Base-by-base conservation (phyloP, 2,797 vertebrate species). In the Halcyon badia region DNA sequence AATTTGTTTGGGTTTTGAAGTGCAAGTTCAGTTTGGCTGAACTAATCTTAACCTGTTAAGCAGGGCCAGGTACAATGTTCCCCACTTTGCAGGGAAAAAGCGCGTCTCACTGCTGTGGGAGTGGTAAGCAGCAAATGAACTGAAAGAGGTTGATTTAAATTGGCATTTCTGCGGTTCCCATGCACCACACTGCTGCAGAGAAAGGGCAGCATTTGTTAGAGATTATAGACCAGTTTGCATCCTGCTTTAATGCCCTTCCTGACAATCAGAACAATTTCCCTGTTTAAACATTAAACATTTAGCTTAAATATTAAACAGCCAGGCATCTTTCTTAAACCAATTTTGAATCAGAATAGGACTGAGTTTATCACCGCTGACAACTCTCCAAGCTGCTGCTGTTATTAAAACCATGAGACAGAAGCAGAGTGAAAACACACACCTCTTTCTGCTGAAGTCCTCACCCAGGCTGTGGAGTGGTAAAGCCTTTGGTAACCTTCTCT, bases 271-370 rank as follows among this genome's bases (percentile, higher is more conserved):
- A 93, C 70, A 65, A 76, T 95, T 94, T 89, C 76, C 75, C 77
- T 89, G 83, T 96, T 96, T 94, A 96, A 96, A 94, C 95, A 96
- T 95, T 96, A 91, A 96, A 94, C 83, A 77, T 89, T 57, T 41
- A 49, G 88, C 68, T 97, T 97, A 95, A 96, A 95, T 94, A 95
- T 97, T 97, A 96, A 96, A 83, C 90, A 92, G 60, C 24, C 57
- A 77, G 83, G 58, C 77, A 56, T 93, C 80, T 89, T 91, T 91
- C 91, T 93, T 76, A 95, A 95, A 94, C 66, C 77, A 80, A 35
- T 96, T 95, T 90, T 89, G 56, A 96, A 91, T 68, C 7, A 52
- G 64, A 80, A 39, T 39, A 44, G 75, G 57, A 30, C 60, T 0
- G 37, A 60, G 44, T 90, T 83, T 64, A 57, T 94, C 60, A 90